Evolutionary conservation across 2,888 invertebrate genomes (phyloP), one percentile per base, ranked within the genome.

Genomic region (Drosophila pseudotakahashii): DNA sequence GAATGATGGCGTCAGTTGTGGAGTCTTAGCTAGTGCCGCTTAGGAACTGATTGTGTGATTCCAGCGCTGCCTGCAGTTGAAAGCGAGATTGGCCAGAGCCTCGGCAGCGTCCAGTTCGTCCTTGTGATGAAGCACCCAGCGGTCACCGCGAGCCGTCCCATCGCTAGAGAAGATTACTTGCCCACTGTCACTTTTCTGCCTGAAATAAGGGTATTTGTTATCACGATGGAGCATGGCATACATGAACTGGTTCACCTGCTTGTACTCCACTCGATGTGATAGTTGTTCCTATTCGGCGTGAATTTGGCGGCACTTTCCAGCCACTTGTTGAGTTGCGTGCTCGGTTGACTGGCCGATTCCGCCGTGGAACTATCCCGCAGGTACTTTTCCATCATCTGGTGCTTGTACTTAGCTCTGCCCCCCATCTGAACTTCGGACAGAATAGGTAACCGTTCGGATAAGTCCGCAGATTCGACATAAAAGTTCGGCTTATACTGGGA

Each of bases 21-120:
- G 59, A 34, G 34, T 69, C 48, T 44, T 48, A 16, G 52, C 32
- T 36, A 36, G 66, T 44, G 36, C 39, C n/a, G n/a, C 47, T 71
- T 76, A 90, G 62, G 90, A 90, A 78, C 84, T 90, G 47, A 90
- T 89, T 32, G 78, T 37, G 59, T 90, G 89, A 52, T 91, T 74
- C 79, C 91, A 87, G 57, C 91, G 89, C 69, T 91, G 91, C 34
- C 91, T 81, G 71, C 89, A 92, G 75, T 92, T 92, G 30, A 93
- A 92, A 2, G 95, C 95, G 70, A 96, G 91, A 57, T 94, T 94
- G 1, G 96, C 95, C 7, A 96, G 92, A 0, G 96, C 95, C 73
- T 96, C 95, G 0, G 96, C 96, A 0, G 96, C 96, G 88, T 96
- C 96, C 23, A 96, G 93, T 89, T 96, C 96, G 86, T 96, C 95